Base-by-base conservation (phyloP, 2,888 invertebrate species). In the Ophonus ardosiacus region DNA sequence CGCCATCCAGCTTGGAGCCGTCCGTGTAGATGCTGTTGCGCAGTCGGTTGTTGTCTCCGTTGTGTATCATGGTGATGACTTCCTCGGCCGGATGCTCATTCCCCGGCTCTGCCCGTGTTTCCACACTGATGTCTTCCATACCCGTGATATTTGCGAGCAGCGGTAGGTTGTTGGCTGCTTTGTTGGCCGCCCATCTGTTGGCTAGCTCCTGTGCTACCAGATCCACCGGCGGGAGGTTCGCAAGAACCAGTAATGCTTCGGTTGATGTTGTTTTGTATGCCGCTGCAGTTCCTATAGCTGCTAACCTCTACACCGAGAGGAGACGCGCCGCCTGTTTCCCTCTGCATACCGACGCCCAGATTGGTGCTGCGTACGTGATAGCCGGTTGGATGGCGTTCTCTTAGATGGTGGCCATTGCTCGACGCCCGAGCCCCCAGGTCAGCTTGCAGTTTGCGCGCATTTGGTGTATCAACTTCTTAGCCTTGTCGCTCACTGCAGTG, bases 271-370 rank as follows among this genome's bases (percentile, higher is more conserved):
- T 81, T 7, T 43, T 40, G 17, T 81, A 81, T 61, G 81, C 81
- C 10, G 81, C 51, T 17, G 81, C 81, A 18, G 81, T 18, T 1
- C 81, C 81, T 43, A 81, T 40, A 7, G 63, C 40, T 1, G 81
- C 63, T 17, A 18, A 10, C 18, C 81, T 63, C 21, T 81, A 65
- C 0, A 43, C 81, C 7, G 81, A 65, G 21, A 65, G 7, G 1
- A 81, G 40, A 7, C 43, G 63, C 1, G 4, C 38, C 10, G 10
- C 24, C 24, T 78, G 78, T 17, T 65, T 81, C 3, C 24, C 71
- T 15, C 21, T 80, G 13, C 31, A 24, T 7, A 15, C 57, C 7
- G 38, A 59, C 15, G 56, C 86, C 85, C 85, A 86, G 15, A 85
- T 56, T 10, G 85, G n/a, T n/a, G n/a, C n/a, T n/a, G n/a, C n/a